Percentiles rank a stretch among this genome's conserved stretches.
Evolutionary conservation across 2,888 invertebrate genomes (phyloP).

Genomic region (Xylota segnis): DNA sequence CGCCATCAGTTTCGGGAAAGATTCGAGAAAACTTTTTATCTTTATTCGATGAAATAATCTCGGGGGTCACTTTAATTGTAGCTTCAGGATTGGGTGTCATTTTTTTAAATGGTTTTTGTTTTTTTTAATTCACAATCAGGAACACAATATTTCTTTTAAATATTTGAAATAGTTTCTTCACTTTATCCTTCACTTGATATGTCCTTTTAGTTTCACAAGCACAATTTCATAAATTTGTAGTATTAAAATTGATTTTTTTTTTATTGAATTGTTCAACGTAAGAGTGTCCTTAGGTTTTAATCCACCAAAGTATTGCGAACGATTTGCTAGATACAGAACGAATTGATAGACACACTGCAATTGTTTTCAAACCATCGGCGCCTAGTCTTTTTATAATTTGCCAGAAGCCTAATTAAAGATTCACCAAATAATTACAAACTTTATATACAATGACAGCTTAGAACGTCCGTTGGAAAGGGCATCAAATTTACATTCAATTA

Average conservation of each 20-base stretch:
- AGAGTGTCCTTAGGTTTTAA: neutral
- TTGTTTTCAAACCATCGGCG: slow-evolving; percentile 78
- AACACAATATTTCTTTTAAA: neutral
- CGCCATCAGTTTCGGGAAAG: slow-evolving; percentile 83
- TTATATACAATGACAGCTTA: slow-evolving; percentile 6
- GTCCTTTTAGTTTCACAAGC: slow-evolving; percentile 9
- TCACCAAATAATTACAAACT: slow-evolving; percentile 63
- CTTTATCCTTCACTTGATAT: neutral
- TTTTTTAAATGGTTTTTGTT: slow-evolving; percentile 5
- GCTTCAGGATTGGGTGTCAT: slow-evolving; percentile 69
- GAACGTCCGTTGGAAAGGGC: slow-evolving; percentile 36
- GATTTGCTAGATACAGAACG: slow-evolving; percentile 80
- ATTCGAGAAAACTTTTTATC: slow-evolving; percentile 81
- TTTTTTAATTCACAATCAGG: neutral
- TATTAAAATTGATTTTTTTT: neutral
- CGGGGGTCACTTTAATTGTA: slow-evolving; percentile 25
- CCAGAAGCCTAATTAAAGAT: slow-evolving; percentile 78
- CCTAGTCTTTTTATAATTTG: slow-evolving; percentile 79
- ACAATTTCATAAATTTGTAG: slow-evolving; percentile 2
- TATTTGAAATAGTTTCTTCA: neutral
- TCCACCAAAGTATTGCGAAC: slow-evolving; percentile 73
- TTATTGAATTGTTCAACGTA: slow-evolving; percentile 3
- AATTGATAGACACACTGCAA: slow-evolving; percentile 82
- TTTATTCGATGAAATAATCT: slow-evolving; percentile 73
- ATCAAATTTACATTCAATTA: slow-evolving; percentile 58